These are phyloP conservation scores for Polia nebulosa DNA, from an alignment of 2,888 invertebrate species.

Conservation along the genomic window DNA sequence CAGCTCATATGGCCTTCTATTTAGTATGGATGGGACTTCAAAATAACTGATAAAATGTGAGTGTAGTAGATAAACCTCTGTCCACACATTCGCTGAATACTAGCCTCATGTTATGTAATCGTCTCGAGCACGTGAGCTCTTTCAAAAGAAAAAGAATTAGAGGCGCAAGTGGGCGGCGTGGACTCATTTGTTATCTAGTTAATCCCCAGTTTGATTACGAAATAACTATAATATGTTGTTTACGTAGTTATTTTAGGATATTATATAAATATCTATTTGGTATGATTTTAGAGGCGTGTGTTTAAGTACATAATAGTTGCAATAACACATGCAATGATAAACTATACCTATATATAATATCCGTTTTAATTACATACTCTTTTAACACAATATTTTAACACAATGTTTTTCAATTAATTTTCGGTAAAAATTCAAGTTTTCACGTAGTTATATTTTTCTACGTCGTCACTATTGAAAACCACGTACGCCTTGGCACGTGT, in stretches of 20 bases:
- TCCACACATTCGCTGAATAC: too few species aligned
- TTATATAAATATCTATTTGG: too few species aligned
- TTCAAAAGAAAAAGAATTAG: background rate
- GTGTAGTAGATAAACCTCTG: too few species aligned
- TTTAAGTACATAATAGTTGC: too few species aligned
- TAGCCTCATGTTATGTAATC: background rate
- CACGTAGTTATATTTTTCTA: background rate
- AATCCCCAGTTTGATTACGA: background rate
- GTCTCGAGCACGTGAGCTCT: background rate
- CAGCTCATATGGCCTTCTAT: too few species aligned
- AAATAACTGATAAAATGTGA: too few species aligned
- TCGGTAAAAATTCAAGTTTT: background rate
- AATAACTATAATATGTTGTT: background rate
- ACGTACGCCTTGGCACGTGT: constrained; percentile 10
- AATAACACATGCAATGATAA: background rate
- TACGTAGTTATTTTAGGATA: background rate
- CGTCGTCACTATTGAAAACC: background rate
- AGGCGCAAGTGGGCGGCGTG: background rate
- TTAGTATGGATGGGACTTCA: too few species aligned
- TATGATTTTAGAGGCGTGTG: background rate
- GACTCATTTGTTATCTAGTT: background rate
- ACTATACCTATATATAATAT: too few species aligned
- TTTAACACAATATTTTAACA: too few species aligned
- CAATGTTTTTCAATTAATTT: too few species aligned
- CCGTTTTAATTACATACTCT: too few species aligned